Evolutionary conservation across 2,797 vertebrate species (phyloP).

Genomic region (Gorsachius magnificus): DNA sequence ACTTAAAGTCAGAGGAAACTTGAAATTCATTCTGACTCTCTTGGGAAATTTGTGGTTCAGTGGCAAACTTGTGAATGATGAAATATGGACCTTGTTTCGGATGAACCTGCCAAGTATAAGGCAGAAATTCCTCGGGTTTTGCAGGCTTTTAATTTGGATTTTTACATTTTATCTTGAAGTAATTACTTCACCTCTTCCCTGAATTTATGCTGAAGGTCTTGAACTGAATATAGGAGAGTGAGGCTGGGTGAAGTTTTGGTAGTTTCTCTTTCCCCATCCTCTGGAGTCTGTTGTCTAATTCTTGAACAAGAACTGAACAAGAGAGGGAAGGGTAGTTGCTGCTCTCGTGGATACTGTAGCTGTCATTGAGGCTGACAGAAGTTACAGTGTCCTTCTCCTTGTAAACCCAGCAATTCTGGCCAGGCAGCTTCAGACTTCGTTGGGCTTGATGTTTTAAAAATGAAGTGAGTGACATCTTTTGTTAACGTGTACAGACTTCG

Average conservation of each 20-base stretch:
- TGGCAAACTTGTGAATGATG: background rate
- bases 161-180: background rate
- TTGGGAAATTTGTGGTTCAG: background rate
- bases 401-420: background rate
- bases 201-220: background rate
- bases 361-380: conserved; percentile 27
- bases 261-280: background rate
- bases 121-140: background rate
- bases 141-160: background rate
- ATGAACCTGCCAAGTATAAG: background rate
- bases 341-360: background rate
- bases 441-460: conserved; percentile 32
- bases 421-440: background rate
- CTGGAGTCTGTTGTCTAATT: background rate
- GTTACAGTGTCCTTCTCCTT: background rate
- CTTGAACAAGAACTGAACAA: background rate
- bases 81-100: background rate
- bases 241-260: background rate
- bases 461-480: conserved; percentile 26
- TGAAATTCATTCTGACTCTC: background rate
- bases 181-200: background rate
- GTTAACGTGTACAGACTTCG: background rate
- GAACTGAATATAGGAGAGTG: background rate
- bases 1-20: background rate
- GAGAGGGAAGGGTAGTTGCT: background rate